Percentiles rank a stretch among this genome's conserved stretches.
Conservation (phyloP, 2,113 vertebrate genomes). For the Urocitellus parryii region DNA sequence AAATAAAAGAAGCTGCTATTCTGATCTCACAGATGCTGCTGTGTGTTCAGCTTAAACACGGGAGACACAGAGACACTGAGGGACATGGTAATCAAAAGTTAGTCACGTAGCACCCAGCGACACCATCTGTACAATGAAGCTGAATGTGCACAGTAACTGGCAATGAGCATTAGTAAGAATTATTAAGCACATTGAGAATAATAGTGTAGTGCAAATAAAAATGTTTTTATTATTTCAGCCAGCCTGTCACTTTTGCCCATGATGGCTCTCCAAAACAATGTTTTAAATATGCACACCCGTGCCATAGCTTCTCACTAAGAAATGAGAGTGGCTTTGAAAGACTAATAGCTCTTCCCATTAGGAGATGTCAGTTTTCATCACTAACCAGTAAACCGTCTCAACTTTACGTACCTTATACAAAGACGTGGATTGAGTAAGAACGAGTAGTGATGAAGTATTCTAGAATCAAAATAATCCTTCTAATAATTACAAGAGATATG, state of each 20-base stretch:
- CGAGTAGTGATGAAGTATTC: not conserved
- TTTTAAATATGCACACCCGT: not conserved
- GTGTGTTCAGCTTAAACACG: conserved; percentile 11
- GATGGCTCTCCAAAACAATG: conserved; percentile 11
- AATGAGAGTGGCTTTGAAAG: conserved; percentile 11
- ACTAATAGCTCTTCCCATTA: not conserved
- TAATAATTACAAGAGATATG: not conserved
- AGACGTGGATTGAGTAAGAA: not conserved
- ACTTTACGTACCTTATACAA: not conserved
- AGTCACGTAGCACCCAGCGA: not conserved
- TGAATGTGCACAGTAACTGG: not conserved
- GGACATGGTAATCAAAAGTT: not conserved
- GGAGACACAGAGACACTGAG: not conserved
- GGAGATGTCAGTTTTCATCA: not conserved
- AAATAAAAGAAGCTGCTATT: conserved; percentile 61
- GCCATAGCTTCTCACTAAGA: conserved; percentile 1
- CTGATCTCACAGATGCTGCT: conserved; percentile 34
- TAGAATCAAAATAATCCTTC: not conserved
- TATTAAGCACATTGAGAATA: not conserved
- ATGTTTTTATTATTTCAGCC: not conserved
- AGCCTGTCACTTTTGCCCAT: not conserved
- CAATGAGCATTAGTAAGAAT: conserved; percentile 41
- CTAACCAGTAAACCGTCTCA: conserved; percentile 16
- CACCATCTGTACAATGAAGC: not conserved
- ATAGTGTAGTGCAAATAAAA: not conserved